phyloP scores from a whole-genome alignment of 2,888 invertebrate genomes.

The Coremacera marginata region DNA sequence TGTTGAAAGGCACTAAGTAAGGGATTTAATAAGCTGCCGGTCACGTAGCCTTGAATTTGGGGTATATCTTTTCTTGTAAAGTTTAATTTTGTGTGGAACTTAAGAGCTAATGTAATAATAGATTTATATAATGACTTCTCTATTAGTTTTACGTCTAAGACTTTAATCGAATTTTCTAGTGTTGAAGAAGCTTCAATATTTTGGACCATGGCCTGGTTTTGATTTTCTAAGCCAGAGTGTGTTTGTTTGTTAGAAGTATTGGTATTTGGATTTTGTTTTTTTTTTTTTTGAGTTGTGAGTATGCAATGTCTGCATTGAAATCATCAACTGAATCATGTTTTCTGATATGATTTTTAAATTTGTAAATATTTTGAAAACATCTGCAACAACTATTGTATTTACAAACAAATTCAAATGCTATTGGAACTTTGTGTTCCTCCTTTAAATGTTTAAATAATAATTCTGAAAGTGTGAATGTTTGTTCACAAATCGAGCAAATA shows the following conservation, averaged over 20 bases:
- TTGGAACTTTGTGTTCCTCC: too few species aligned
- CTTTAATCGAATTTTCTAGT: background rate
- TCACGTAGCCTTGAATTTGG: constrained; percentile 31
- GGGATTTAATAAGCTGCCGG: constrained; percentile 26
- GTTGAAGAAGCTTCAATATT: too few species aligned
- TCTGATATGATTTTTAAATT: constrained; percentile 34
- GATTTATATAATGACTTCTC: constrained; percentile 14
- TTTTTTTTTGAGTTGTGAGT: background rate
- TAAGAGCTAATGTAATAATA: constrained; percentile 23
- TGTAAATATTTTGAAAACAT: constrained; percentile 30
- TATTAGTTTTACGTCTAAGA: constrained; percentile 16
- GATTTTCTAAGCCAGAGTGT: background rate
- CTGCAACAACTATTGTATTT: too few species aligned
- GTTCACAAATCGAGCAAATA: constrained; percentile 38
- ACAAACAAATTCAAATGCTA: too few species aligned
- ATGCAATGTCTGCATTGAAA: background rate
- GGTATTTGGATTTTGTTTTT: background rate
- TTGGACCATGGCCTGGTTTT: too few species aligned
- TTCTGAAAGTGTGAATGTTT: too few species aligned
- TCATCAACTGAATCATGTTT: constrained; percentile 25
- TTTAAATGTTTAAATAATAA: too few species aligned
- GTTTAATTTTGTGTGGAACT: constrained; percentile 38
- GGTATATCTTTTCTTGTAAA: too few species aligned
- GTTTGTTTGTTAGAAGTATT: background rate
- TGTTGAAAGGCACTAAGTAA: constrained; percentile 25